phyloP scores from a whole-genome alignment of 2,888 invertebrate genomes.

The Idaea straminata region DNA sequence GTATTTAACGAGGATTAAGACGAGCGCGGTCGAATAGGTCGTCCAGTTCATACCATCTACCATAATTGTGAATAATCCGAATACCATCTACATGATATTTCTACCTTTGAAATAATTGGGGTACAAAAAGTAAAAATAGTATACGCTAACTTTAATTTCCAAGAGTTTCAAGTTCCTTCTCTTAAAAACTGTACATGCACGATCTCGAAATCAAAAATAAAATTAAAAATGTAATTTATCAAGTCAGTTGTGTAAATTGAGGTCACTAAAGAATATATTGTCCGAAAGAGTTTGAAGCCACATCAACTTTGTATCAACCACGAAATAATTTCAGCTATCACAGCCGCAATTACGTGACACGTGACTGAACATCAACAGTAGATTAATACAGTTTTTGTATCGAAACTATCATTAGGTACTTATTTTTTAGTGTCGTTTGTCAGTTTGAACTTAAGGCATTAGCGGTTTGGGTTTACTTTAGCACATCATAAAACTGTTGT shows the following conservation, averaged over 20 bases:
- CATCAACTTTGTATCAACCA: conserved; percentile 12
- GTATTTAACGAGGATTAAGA: conserved; percentile 72
- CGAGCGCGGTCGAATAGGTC: conserved; percentile 62
- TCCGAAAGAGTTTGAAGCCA: conserved; percentile 23
- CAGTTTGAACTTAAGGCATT: conserved; percentile 44
- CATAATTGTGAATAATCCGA: neutral
- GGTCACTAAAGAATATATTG: conserved; percentile 16
- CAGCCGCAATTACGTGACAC: conserved; percentile 40
- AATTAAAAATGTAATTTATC: neutral
- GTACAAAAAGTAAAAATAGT: neutral
- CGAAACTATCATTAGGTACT: conserved; percentile 42
- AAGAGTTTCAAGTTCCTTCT: neutral
- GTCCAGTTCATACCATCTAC: conserved; percentile 27
- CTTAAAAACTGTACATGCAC: neutral
- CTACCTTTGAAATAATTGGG: neutral
- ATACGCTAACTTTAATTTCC: neutral
- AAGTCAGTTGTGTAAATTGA: neutral
- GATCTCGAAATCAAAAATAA: neutral
- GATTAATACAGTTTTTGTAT: conserved; percentile 46
- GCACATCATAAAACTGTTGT: conserved; percentile 46
- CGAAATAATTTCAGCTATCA: conserved; percentile 38
- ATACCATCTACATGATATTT: neutral
- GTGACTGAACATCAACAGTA: conserved; percentile 36
- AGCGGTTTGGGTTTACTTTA: conserved; percentile 55
- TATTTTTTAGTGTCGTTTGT: conserved; percentile 30